Conservation (phyloP, 2,797 vertebrate species). For the Xiphorhynchus erythropygius region DNA sequence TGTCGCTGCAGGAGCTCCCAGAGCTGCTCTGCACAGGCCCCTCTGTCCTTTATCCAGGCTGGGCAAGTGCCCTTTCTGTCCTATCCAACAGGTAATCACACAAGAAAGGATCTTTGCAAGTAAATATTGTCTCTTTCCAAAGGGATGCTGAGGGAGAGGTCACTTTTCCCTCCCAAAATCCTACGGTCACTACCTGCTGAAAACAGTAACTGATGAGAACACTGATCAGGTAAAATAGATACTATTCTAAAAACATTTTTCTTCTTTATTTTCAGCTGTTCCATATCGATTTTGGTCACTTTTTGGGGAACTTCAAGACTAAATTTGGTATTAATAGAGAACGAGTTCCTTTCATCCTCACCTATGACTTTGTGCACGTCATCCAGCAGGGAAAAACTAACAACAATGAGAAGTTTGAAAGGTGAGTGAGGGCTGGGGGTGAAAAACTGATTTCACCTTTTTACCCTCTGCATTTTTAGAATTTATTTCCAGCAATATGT, state of each 20-base stretch:
- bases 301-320: slow-evolving; percentile 97
- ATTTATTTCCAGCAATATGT: not conserved
- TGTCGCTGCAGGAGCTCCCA: not conserved
- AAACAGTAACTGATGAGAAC: not conserved
- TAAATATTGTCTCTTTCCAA: not conserved
- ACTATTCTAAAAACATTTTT: not conserved
- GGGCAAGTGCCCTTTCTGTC: not conserved
- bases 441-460: not conserved
- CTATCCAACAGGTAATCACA: not conserved
- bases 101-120: not conserved
- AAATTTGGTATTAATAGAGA: slow-evolving; percentile 98
- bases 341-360: slow-evolving; percentile 96
- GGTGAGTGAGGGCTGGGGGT: slow-evolving; percentile 80
- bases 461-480: not conserved
- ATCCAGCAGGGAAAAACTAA: slow-evolving; percentile 95
- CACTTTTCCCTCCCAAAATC: not conserved
- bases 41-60: not conserved
- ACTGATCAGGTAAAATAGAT: not conserved
- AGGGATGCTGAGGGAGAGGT: not conserved
- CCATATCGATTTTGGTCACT: slow-evolving; percentile 98
- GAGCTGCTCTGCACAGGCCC: not conserved
- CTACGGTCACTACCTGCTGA: not conserved
- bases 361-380: slow-evolving; percentile 97
- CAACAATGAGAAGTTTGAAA: slow-evolving; percentile 97
- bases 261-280: slow-evolving; percentile 83